These are phyloP conservation scores for Pseudoips prasinana DNA, from an alignment of 2,888 invertebrate genomes.

Conservation along the genomic window DNA sequence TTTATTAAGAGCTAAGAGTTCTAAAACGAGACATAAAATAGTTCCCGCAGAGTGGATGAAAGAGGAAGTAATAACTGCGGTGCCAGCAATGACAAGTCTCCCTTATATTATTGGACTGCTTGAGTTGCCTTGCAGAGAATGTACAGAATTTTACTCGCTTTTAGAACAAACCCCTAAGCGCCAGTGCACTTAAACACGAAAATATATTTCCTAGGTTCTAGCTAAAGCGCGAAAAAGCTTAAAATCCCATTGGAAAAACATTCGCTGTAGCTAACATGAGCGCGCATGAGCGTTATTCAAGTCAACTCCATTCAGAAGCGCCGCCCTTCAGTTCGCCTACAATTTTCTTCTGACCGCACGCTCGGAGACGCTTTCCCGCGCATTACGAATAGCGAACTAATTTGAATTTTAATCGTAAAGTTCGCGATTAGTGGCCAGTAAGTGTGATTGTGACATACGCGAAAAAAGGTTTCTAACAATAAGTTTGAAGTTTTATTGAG, in stretches of 20 bases:
- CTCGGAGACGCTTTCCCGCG: conserved; percentile 56
- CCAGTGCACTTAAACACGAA: conserved; percentile 39
- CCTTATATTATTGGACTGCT: conserved; percentile 10
- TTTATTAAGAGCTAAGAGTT: neutral
- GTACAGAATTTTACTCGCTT: conserved; percentile 27
- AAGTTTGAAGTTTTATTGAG: conserved; percentile 17
- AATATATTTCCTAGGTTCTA: conserved; percentile 32
- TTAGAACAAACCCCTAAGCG: conserved; percentile 33
- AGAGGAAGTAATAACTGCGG: conserved; percentile 8
- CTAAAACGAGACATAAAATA: conserved; percentile 1
- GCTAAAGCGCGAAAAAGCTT: conserved; percentile 51
- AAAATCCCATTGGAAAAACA: conserved; percentile 47
- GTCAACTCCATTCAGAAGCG: conserved; percentile 56
- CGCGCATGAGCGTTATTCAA: conserved; percentile 61
- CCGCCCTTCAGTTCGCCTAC: conserved; percentile 67
- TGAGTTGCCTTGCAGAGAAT: neutral
- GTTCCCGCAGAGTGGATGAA: neutral
- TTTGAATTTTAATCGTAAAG: conserved; percentile 47
- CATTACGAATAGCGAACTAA: conserved; percentile 59
- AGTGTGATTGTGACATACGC: conserved; percentile 32
- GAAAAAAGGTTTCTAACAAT: conserved; percentile 20
- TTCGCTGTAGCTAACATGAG: conserved; percentile 38
- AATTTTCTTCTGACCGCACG: conserved; percentile 63
- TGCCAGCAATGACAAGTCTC: conserved; percentile 14
- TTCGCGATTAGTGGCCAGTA: conserved; percentile 41